Conservation (phyloP, 2,888 invertebrate species). For the Melanotus villosus region DNA sequence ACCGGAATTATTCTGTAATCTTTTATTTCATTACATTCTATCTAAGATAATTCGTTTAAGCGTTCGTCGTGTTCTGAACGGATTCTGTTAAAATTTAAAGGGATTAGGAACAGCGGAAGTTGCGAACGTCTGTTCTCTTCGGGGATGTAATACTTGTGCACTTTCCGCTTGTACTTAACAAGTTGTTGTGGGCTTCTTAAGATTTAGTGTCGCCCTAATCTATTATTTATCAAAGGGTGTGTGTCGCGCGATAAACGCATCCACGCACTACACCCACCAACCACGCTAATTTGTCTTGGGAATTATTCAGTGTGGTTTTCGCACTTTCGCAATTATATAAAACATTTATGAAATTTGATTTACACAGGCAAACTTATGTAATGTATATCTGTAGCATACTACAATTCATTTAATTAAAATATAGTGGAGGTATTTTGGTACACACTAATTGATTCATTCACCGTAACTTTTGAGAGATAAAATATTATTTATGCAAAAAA, state of each 20-base stretch:
- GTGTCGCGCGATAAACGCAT: constrained; percentile 63
- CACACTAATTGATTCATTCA: too few relatives aligned
- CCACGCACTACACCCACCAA: constrained; percentile 32
- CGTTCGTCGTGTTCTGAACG: constrained; percentile 21
- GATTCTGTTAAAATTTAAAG: constrained; percentile 42
- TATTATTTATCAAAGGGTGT: constrained; percentile 65
- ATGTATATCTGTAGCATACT: background rate
- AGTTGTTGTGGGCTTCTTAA: constrained; percentile 42
- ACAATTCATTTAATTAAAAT: too few relatives aligned
- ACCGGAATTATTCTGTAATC: constrained; percentile 29
- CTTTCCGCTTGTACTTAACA: constrained; percentile 45
- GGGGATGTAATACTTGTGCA: constrained; percentile 28
- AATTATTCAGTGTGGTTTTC: constrained; percentile 59
- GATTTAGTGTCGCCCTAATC: constrained; percentile 60
- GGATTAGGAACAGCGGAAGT: constrained; percentile 26
- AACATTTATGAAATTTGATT: constrained; percentile 45
- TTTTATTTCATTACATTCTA: constrained; percentile 39
- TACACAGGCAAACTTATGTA: constrained; percentile 14
- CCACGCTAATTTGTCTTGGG: constrained; percentile 59
- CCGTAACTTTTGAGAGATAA: too few relatives aligned
- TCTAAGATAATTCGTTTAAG: constrained; percentile 38
- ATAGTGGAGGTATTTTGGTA: too few relatives aligned
- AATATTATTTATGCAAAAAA: too few relatives aligned
- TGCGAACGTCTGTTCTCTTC: constrained; percentile 27
- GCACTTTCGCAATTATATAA: constrained; percentile 47